These are phyloP conservation scores for Mycalesis mineus DNA, from an alignment of 2,888 invertebrate species.

Conservation along the genomic window DNA sequence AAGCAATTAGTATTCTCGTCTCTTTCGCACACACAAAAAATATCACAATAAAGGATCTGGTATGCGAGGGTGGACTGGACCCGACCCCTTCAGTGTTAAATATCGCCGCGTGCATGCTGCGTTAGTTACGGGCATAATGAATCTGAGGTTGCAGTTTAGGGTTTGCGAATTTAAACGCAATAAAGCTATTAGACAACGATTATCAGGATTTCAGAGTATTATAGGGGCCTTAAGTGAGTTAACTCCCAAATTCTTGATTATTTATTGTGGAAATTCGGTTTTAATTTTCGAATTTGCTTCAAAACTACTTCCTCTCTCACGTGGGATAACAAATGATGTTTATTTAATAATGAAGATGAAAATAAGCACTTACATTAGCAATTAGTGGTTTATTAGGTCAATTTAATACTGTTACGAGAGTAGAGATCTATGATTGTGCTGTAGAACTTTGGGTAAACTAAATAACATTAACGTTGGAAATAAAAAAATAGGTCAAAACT, in stretches of 20 bases:
- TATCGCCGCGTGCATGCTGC: slow-evolving; percentile 56
- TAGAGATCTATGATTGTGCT: too few species aligned
- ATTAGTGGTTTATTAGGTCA: too few species aligned
- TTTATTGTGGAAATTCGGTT: slow-evolving; percentile 14
- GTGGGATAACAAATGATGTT: background rate
- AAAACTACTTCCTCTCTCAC: background rate
- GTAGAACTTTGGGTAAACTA: too few species aligned
- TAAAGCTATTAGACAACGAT: slow-evolving; percentile 38
- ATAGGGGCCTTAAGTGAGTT: slow-evolving; percentile 21
- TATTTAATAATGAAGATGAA: too few species aligned
- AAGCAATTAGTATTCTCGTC: background rate
- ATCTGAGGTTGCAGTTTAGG: slow-evolving; percentile 61
- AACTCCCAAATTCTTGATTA: slow-evolving; percentile 19
- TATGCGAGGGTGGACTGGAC: slow-evolving; percentile 48
- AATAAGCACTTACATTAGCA: too few species aligned
- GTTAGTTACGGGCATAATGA: slow-evolving; percentile 67
- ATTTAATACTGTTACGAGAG: too few species aligned
- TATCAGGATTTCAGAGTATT: slow-evolving; percentile 29
- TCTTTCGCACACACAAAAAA: slow-evolving; percentile 15
- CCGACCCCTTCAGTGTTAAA: slow-evolving; percentile 43
- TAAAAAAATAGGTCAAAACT: too few species aligned
- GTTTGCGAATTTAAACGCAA: slow-evolving; percentile 46
- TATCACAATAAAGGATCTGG: slow-evolving; percentile 34
- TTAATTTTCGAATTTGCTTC: background rate
- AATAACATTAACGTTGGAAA: too few species aligned